Evolutionary conservation across 2,797 vertebrate species (phyloP).

Genomic region (Lacerta agilis): DNA sequence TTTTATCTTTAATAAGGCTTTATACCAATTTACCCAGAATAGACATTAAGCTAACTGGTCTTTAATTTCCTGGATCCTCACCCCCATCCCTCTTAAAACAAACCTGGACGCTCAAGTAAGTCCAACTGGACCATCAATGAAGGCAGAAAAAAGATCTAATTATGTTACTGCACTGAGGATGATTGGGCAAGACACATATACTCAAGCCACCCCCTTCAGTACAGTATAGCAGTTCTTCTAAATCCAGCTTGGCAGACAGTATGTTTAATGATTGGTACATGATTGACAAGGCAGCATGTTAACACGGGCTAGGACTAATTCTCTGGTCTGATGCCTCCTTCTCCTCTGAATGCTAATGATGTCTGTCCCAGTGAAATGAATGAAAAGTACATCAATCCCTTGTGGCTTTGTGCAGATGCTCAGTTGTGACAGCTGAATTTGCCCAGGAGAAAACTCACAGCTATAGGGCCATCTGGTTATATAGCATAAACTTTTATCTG

Average conservation of each 20-base stretch:
- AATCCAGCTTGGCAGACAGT: conserved; percentile 64
- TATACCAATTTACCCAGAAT: too few species aligned
- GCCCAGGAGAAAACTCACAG: conserved; percentile 52
- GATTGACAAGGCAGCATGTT: conserved; percentile 59
- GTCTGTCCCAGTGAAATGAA: conserved; percentile 63
- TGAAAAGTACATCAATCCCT: conserved; percentile 63
- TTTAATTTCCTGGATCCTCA: too few species aligned
- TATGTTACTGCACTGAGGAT: background rate
- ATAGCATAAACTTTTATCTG: conserved; percentile 53
- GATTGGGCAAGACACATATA: conserved; percentile 47
- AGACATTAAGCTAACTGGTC: too few species aligned
- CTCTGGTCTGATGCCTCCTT: conserved; percentile 53
- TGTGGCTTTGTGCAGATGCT: conserved; percentile 60
- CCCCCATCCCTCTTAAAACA: too few species aligned
- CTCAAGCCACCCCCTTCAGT: conserved; percentile 57
- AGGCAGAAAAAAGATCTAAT: conserved; percentile 59
- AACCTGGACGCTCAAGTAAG: background rate
- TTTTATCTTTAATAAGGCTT: too few species aligned
- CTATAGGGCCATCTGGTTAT: conserved; percentile 60
- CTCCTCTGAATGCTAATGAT: conserved; percentile 59
- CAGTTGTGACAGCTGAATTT: conserved; percentile 59
- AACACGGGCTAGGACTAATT: conserved; percentile 61
- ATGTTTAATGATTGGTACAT: conserved; percentile 59
- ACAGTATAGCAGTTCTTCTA: conserved; percentile 60
- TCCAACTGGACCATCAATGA: conserved; percentile 34